Conservation (phyloP, 2,888 invertebrate species). For the Sesia apiformis region DNA sequence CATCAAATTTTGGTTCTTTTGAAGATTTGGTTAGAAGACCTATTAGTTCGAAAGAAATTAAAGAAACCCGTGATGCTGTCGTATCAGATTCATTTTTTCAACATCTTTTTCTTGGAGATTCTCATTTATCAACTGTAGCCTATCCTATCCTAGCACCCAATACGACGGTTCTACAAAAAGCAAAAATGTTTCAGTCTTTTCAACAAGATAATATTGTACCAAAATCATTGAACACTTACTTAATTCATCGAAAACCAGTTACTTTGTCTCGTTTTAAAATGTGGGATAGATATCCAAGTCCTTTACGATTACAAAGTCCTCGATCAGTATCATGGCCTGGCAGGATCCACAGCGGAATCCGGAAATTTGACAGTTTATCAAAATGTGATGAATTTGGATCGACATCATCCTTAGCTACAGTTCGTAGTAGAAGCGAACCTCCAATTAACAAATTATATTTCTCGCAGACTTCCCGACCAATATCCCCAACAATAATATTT, state of each 20-base stretch:
- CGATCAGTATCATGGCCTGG: constrained; percentile 76
- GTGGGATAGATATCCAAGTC: constrained; percentile 74
- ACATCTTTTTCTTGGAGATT: constrained; percentile 77
- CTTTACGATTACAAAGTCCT: constrained; percentile 68
- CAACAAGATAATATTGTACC: constrained; percentile 63
- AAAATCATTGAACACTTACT: constrained; percentile 78
- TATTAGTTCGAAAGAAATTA: constrained; percentile 59
- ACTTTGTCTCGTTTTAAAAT: constrained; percentile 81
- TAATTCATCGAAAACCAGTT: constrained; percentile 80
- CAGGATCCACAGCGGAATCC: constrained; percentile 64
- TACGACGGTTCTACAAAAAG: constrained; percentile 79
- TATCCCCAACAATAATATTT: constrained; percentile 55
- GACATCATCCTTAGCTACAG: constrained; percentile 59
- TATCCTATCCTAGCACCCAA: constrained; percentile 47
- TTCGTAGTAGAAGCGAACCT: constrained; percentile 79
- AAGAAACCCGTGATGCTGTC: constrained; percentile 73
- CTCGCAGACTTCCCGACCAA: constrained; percentile 65
- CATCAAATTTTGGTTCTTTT: constrained; percentile 36
- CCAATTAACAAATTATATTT: constrained; percentile 69
- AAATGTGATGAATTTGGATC: constrained; percentile 58
- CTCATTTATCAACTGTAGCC: constrained; percentile 23
- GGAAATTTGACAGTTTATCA: constrained; percentile 63
- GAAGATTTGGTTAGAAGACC: constrained; percentile 30
- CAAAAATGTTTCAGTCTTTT: constrained; percentile 78
- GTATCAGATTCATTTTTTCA: constrained; percentile 81